Conservation (phyloP, 1,140 invertebrate species). For the Pachyrhynchus sulphureomaculatus region DNA sequence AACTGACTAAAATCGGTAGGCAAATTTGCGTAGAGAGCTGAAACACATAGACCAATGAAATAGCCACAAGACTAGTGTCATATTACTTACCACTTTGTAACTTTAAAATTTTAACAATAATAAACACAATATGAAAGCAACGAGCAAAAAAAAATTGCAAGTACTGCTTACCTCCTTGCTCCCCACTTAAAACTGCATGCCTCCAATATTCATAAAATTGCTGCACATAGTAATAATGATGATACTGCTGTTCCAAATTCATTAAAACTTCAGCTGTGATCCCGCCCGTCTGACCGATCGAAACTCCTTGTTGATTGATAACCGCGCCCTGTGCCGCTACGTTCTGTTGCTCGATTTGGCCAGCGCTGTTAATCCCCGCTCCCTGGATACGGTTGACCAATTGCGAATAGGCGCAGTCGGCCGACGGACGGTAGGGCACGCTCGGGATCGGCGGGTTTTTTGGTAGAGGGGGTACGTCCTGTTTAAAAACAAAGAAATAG, state of each 20-base stretch:
- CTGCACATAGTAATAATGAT: slow-evolving; percentile 46
- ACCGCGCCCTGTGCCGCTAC: not conserved
- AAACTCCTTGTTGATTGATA: not conserved
- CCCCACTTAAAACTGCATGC: slow-evolving; percentile 41
- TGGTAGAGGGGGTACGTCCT: slow-evolving; percentile 4
- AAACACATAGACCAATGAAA: not conserved
- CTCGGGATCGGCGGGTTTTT: slow-evolving; percentile 12
- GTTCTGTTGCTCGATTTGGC: slow-evolving; percentile 6
- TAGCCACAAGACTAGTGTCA: not conserved
- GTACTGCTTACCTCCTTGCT: slow-evolving; percentile 24
- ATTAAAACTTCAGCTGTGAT: slow-evolving; percentile 9
- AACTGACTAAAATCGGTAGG: slow-evolving; percentile 33
- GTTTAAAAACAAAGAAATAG: slow-evolving; percentile 9
- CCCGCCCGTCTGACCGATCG: slow-evolving; percentile 5
- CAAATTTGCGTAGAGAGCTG: slow-evolving; percentile 15
- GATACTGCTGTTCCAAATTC: slow-evolving; percentile 46
- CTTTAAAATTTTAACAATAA: not conserved
- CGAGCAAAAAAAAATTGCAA: not conserved
- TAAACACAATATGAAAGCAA: no score
- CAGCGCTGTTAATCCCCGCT: slow-evolving; percentile 53
- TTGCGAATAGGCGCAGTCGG: slow-evolving; percentile 82
- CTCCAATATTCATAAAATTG: slow-evolving; percentile 50
- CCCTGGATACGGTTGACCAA: slow-evolving; percentile 80
- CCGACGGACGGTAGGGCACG: slow-evolving; percentile 76
- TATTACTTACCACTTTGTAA: not conserved